Evolutionary conservation across 2,113 vertebrate genomes (phyloP).

Genomic region (Empidonax traillii): DNA sequence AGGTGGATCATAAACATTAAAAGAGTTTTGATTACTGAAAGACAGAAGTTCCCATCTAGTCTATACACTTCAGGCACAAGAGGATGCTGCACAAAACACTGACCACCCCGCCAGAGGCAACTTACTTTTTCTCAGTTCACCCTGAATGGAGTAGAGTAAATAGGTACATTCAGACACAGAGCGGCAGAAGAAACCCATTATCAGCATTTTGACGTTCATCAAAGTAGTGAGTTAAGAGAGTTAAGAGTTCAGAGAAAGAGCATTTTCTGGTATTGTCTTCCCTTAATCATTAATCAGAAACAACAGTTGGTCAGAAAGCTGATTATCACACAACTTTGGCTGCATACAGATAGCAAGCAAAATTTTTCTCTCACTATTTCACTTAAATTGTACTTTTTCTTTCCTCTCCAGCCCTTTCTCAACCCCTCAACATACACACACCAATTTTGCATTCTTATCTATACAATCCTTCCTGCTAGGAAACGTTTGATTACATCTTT

Average conservation of each 20-base stretch:
- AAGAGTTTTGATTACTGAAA: not conserved
- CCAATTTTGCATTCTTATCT: not conserved
- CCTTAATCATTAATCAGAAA: not conserved
- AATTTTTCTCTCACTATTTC: not conserved
- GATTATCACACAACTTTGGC: not conserved
- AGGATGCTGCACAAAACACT: not conserved
- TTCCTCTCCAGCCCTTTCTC: not conserved
- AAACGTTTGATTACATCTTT: not conserved
- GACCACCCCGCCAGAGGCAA: not conserved
- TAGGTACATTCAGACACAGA: not conserved
- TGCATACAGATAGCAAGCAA: not conserved
- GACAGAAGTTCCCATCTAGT: not conserved
- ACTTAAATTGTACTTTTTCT: not conserved
- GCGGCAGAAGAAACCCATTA: not conserved
- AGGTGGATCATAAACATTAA: rapidly evolving
- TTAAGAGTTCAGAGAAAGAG: not conserved
- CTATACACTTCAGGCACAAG: no score
- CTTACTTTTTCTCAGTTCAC: not conserved
- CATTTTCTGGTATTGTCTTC: not conserved
- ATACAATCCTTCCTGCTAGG: not conserved
- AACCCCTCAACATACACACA: rapidly evolving
- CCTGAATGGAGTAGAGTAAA: not conserved
- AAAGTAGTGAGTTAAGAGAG: not conserved
- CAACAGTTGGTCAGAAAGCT: not conserved
- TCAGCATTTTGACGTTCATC: not conserved